A percentile compares a stretch with the other conserved stretches of the same genome.
phyloP scores from a whole-genome alignment of 1,140 invertebrate species.

The Carposina sasakii region DNA sequence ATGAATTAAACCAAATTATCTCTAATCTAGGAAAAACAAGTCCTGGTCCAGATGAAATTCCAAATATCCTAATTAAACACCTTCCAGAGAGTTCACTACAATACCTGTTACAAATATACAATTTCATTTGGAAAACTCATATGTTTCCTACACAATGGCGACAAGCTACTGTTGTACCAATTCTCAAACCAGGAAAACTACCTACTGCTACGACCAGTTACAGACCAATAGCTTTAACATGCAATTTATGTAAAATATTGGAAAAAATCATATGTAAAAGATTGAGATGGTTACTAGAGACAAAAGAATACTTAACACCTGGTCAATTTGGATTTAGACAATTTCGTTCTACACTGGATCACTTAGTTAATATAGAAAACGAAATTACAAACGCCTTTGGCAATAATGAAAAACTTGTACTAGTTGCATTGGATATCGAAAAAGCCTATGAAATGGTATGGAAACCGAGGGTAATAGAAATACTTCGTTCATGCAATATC shows the following conservation, averaged over 20 bases:
- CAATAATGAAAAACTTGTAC: conserved; percentile 16
- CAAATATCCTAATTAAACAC: conserved; percentile 24
- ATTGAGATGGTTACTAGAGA: conserved; percentile 25
- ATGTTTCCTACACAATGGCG: conserved; percentile 21
- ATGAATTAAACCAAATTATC: conserved; percentile 15
- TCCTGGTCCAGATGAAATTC: conserved; percentile 24
- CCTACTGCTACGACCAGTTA: conserved; percentile 15
- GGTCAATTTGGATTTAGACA: conserved; percentile 22
- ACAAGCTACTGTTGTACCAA: conserved; percentile 22
- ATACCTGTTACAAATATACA: conserved; percentile 21
- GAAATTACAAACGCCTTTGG: conserved; percentile 18
- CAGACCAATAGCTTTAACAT: conserved; percentile 26
- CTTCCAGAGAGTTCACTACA: conserved; percentile 17
- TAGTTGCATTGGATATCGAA: conserved; percentile 22
- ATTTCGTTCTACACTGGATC: conserved; percentile 16
- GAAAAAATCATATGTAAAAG: conserved; percentile 28
- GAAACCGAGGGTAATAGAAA: conserved; percentile 19
- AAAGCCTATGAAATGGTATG: conserved; percentile 30
- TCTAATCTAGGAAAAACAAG: conserved; percentile 18
- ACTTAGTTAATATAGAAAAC: conserved; percentile 22
- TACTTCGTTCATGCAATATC: conserved; percentile 15
- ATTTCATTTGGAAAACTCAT: conserved; percentile 19
- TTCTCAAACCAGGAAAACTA: conserved; percentile 24
- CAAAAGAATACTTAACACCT: conserved; percentile 11
- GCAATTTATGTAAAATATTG: conserved; percentile 26